Base-by-base conservation (phyloP, 2,113 vertebrate genomes). In the Syngnathus floridae region DNA sequence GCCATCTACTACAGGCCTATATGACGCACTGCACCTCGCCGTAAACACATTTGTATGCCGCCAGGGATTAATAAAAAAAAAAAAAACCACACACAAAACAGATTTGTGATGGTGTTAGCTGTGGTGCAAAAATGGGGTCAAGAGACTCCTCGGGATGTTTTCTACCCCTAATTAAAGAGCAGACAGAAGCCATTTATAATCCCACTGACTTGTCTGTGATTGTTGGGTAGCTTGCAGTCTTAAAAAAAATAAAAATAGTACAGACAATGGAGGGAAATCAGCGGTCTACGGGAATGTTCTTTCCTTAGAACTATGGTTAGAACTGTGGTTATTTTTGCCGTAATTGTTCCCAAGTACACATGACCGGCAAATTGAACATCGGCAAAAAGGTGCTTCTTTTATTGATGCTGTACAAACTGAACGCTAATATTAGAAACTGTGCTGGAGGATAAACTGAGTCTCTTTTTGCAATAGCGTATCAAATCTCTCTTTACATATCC, bases 171-270 rank as follows among this genome's bases (percentile, higher is more conserved):
- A 59, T 64, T 72, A 64, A 58, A 77, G 0, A 66, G 58, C 58
- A 67, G 43, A 52, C n/a, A 57, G 66, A 35, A 57, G 45, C 14
- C 61, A 60, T 65, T 41, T 63, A 62, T 60, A 31, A 21, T 54
- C 55, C 37, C 62, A 40, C 31, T 41, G 43, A 38, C 56, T 19
- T 43, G 37, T 41, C 31, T 55, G 14, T 38, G 31, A 61, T 38
- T 63, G 63, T 51, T 21, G 52, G 37, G 66, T 38, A 51, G 19
- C n/a, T 77, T 77, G n/a, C 13, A 37, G 58, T 4, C 19, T 55
- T 46, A 6, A 46, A 46, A 45, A 46, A 45, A 16, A 16, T 3
- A 60, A 55, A 11, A 71, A 19, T 31, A 63, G 3, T 62, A 9
- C 31, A 58, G 19, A 11, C 46, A 21, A 65, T 11, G 16, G 35